Base-by-base conservation (phyloP, 1,140 invertebrate genomes). In the Gonioctena quinquepunctata region DNA sequence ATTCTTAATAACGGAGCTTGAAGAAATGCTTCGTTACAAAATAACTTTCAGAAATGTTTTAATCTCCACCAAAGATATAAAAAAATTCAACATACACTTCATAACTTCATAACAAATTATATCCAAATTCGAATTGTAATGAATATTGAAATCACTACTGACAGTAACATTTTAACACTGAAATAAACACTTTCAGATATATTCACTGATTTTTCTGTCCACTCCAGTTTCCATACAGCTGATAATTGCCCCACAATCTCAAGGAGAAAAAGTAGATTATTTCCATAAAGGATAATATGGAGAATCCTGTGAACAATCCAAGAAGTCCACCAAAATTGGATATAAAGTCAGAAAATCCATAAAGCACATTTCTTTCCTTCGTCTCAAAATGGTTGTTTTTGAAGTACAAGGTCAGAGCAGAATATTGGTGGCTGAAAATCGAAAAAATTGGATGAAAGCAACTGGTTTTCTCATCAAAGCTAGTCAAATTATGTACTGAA, bases 241-340 rank as follows among this genome's bases (percentile, higher is more conserved):
- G 52, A 6, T 18, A 18, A 48, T 63, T 42, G 1, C 62, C 84
- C 33, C 23, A 76, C 6, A 81, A 84, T 83, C 87, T 83, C 25
- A 88, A 74, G n/a, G 85, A 86, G 7, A 88, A 78, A 74, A 89
- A 90, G 78, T 91, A 91, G 2, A 90, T 28, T 21, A 90, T 84
- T 83, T 91, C 90, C 1, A 88, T 84, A 7, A 89, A 78, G 59
- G 89, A 90, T 1, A 90, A 77, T 66, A 90, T 85, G 5, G 89
- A 90, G 77, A 91, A 89, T 2, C 90, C 89, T 82, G 89, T 87
- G 70, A 89, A 90, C 1, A 91, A 83, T 3, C 90, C 89, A 2
- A 90, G 84, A 21, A 90, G 82, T 54, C 89, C 89, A 2, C 90
- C 90, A 69, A 87, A 88, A 73, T 89, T 90, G 21, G 89, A 89